A percentile compares a stretch with the other conserved stretches of the same genome.
phyloP scores from a whole-genome alignment of 2,113 vertebrate genomes.

The Cacatua alba region DNA sequence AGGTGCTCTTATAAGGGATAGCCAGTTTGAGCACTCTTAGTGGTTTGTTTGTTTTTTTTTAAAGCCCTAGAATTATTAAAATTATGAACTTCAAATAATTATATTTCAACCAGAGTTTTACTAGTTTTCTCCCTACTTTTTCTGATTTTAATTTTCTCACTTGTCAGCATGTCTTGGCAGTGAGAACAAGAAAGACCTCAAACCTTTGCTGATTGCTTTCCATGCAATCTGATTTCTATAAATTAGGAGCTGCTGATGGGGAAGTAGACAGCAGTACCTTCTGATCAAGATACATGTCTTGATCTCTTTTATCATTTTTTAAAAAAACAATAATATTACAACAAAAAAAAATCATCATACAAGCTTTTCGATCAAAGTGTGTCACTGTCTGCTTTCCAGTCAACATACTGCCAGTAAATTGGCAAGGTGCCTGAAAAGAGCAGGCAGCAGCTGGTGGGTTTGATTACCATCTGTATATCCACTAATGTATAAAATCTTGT shows the following conservation, averaged over 20 bases:
- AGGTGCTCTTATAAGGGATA: background rate
- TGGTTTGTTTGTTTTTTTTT: background rate
- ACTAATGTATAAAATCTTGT: conserved; percentile 39
- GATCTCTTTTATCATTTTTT: conserved; percentile 62
- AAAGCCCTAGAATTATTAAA: conserved; percentile 16
- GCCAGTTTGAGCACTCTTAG: background rate
- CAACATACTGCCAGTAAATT: conserved; percentile 62
- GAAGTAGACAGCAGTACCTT: conserved; percentile 60
- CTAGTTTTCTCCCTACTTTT: conserved; percentile 5
- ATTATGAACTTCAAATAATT: conserved; percentile 29
- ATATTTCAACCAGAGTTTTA: conserved; percentile 34
- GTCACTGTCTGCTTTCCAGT: conserved; percentile 70
- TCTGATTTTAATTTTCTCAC: conserved; percentile 58
- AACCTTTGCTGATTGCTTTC: conserved; percentile 60
- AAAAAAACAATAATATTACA: conserved; percentile 62
- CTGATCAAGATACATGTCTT: conserved; percentile 67
- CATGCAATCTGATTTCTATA: conserved; percentile 61
- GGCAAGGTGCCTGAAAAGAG: conserved; percentile 44
- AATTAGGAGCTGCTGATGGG: conserved; percentile 63
- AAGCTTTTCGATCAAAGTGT: conserved; percentile 71
- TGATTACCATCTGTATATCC: conserved; percentile 66
- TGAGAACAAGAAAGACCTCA: conserved; percentile 53
- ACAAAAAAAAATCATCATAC: conserved; percentile 66
- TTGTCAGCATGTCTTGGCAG: conserved; percentile 59
- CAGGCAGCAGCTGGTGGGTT: conserved; percentile 64